Percentiles rank a stretch among this genome's conserved stretches.
phyloP scores from a whole-genome alignment of 2,113 vertebrate species.

The Siphamia tubifer region DNA sequence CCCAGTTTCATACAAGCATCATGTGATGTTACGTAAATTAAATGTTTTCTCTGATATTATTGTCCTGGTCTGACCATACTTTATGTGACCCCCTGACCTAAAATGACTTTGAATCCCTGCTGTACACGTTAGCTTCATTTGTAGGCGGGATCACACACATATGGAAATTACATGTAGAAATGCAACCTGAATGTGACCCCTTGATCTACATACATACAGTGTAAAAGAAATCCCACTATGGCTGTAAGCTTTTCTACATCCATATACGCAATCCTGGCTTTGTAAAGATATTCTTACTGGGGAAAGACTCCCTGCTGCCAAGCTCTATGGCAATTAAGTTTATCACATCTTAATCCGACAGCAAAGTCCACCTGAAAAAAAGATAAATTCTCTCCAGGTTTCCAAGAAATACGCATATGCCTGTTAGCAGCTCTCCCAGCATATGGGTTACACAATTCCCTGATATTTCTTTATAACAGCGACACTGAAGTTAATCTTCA shows the following conservation, averaged over 20 bases:
- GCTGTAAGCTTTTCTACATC: not conserved
- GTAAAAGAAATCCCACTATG: not conserved
- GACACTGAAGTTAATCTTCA: not conserved
- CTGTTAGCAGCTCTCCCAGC: constrained; percentile 21
- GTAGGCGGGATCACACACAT: not conserved
- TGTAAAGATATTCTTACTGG: not conserved
- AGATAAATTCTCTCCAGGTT: constrained; percentile 8
- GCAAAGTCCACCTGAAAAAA: constrained; percentile 27
- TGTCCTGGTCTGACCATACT: too few species aligned
- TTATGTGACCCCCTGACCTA: too few species aligned
- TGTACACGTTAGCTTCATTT: fast-evolving
- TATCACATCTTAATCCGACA: constrained; percentile 32
- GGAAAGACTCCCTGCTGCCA: not conserved
- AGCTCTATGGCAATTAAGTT: constrained; percentile 11
- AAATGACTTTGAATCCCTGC: too few species aligned
- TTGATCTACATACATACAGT: not conserved
- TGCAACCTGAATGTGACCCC: not conserved
- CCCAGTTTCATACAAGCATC: too few species aligned
- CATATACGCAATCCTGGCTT: not conserved
- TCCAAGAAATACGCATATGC: not conserved
- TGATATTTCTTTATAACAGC: not conserved
- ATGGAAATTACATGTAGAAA: not conserved
- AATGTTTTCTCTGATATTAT: too few species aligned
- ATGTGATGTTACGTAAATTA: too few species aligned
- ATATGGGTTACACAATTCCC: not conserved